These are phyloP conservation scores for Scelioninae gen. 2 DNA, from an alignment of 2,888 invertebrate species.

Conservation along the genomic window DNA sequence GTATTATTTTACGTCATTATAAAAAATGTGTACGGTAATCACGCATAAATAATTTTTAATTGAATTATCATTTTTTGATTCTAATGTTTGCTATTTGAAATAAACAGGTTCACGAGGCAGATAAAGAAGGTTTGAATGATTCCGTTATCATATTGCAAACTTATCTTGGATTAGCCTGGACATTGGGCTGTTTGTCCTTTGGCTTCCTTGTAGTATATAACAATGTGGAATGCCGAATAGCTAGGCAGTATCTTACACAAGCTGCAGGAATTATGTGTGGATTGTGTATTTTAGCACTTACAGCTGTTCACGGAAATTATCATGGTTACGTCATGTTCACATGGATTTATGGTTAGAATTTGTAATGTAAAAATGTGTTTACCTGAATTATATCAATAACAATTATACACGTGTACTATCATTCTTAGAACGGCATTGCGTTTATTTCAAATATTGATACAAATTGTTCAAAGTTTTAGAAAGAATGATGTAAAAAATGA, in stretches of 20 bases:
- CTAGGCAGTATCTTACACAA: conserved; percentile 89
- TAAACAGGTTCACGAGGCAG: conserved; percentile 83
- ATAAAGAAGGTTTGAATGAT: conserved; percentile 83
- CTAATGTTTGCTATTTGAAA: background rate
- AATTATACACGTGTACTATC: too few relatives aligned
- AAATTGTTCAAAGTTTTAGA: too few relatives aligned
- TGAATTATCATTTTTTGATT: conserved; percentile 1
- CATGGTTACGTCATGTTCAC: conserved; percentile 88
- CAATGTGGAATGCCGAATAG: conserved; percentile 89
- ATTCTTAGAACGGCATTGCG: too few relatives aligned
- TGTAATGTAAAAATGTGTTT: too few relatives aligned
- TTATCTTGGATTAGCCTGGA: conserved; percentile 89
- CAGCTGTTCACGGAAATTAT: conserved; percentile 85
- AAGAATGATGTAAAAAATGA: too few relatives aligned
- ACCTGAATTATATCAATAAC: too few relatives aligned
- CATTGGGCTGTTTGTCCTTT: conserved; percentile 87
- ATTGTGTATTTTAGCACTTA: conserved; percentile 85
- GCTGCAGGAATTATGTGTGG: conserved; percentile 88
- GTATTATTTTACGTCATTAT: too few relatives aligned
- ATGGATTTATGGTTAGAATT: conserved; percentile 84
- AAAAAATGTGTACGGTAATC: too few relatives aligned
- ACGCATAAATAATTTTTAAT: too few relatives aligned
- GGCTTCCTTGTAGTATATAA: conserved; percentile 89
- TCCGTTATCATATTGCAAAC: conserved; percentile 82
- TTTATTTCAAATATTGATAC: too few relatives aligned